Conservation (phyloP, 2,113 vertebrate genomes). For the Sebastes fasciatus region DNA sequence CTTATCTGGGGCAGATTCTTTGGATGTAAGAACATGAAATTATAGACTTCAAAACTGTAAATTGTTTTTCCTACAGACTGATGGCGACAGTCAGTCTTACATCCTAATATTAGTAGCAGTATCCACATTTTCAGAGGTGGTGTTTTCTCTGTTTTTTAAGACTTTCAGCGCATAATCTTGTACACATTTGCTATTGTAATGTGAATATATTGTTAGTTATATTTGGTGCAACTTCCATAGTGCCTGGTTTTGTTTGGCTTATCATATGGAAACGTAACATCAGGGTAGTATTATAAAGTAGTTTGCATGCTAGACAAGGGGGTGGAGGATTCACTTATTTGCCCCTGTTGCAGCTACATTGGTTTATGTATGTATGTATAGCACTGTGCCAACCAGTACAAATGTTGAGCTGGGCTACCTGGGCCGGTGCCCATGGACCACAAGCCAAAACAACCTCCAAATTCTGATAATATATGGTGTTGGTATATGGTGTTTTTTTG, state of each 20-base stretch:
- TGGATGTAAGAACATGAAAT: slow-evolving; percentile 30
- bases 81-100: not conserved
- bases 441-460: not conserved
- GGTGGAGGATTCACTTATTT: not conserved
- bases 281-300: not conserved
- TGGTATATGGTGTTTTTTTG: not conserved
- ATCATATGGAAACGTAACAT: not conserved
- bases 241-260: not conserved
- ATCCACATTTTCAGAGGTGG: not conserved
- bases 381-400: not conserved
- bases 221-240: not conserved
- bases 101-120: not conserved
- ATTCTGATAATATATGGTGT: not conserved
- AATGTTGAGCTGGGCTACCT: not conserved
- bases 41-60: slow-evolving; percentile 5
- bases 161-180: too few relatives aligned
- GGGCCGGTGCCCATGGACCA: too few relatives aligned
- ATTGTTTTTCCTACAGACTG: slow-evolving; percentile 17
- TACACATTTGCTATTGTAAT: not conserved
- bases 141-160: not conserved
- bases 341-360: not conserved
- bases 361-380: not conserved
- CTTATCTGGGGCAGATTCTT: slow-evolving; percentile 21
- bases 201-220: not conserved
- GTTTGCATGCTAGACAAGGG: not conserved